Evolutionary conservation across 2,797 vertebrate genomes (phyloP).

Genomic region (Scarus forsteni): DNA sequence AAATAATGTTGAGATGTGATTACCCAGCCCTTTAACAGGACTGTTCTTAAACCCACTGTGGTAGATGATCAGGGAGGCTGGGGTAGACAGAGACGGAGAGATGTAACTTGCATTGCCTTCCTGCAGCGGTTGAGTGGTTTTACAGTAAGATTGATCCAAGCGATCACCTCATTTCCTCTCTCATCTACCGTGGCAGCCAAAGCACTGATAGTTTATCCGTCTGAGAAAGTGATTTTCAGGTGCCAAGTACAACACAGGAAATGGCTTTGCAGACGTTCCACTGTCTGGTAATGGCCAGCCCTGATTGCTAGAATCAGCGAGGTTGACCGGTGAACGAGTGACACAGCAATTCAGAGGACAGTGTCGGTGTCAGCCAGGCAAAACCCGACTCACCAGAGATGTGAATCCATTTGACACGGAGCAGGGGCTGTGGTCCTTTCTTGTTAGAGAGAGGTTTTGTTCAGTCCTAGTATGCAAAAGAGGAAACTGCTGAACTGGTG

Average conservation of each 20-base stretch:
- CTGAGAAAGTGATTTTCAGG: slow-evolving; percentile 62
- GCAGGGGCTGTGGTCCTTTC: slow-evolving; percentile 43
- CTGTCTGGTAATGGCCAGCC: slow-evolving; percentile 54
- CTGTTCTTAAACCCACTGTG: slow-evolving; percentile 47
- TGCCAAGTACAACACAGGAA: slow-evolving; percentile 74
- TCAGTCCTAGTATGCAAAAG: slow-evolving; percentile 16
- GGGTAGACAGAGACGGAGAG: slow-evolving; percentile 26
- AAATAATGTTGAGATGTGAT: too few species aligned
- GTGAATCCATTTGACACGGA: slow-evolving; percentile 56
- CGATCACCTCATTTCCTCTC: slow-evolving; percentile 75
- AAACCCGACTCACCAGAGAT: slow-evolving; percentile 47
- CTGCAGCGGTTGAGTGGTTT: slow-evolving; percentile 73
- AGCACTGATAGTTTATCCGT: slow-evolving; percentile 64
- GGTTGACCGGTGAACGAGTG: slow-evolving; percentile 48
- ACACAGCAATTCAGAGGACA: slow-evolving; percentile 44
- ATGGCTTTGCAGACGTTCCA: slow-evolving; percentile 52
- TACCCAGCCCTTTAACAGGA: too few species aligned
- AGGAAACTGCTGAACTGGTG: slow-evolving; percentile 42
- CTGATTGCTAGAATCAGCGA: slow-evolving; percentile 51
- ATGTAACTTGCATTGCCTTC: slow-evolving; percentile 57
- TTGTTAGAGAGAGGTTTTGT: slow-evolving; percentile 54
- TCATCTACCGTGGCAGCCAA: slow-evolving; percentile 55
- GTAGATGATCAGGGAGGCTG: slow-evolving; percentile 43
- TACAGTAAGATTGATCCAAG: slow-evolving; percentile 70
- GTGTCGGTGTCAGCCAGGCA: slow-evolving; percentile 40